A percentile compares a stretch with the other conserved stretches of the same genome.
Evolutionary conservation across 1,140 invertebrate genomes (phyloP).

Genomic region (Drosophila burlai): DNA sequence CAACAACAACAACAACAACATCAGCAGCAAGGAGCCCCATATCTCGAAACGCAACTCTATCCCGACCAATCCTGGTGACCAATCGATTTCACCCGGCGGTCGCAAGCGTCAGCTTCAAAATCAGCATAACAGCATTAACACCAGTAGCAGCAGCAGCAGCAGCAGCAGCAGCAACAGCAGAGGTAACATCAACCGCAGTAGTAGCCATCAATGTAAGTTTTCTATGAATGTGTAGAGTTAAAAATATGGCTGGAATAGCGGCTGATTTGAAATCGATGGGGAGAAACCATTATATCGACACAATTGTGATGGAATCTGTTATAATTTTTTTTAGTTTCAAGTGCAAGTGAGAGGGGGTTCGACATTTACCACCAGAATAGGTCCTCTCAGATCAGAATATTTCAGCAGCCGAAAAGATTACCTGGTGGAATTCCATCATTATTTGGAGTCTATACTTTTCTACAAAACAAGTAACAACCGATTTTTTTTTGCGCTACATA

Average conservation of each 20-base stretch:
- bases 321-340: too few species aligned
- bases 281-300: too few species aligned
- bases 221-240: neutral
- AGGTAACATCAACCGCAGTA: constrained; percentile 33
- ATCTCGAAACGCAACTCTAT: constrained; percentile 30
- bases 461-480: neutral
- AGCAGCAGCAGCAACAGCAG: constrained; percentile 19
- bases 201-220: constrained; percentile 51
- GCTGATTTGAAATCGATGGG: neutral
- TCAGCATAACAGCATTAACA: constrained; percentile 22
- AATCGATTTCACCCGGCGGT: constrained; percentile 50
- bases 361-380: neutral
- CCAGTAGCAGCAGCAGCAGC: constrained; percentile 3
- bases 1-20: constrained; percentile 33
- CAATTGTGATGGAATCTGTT: too few species aligned
- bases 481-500: neutral
- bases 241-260: neutral
- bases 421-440: neutral
- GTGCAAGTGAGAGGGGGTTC: too few species aligned
- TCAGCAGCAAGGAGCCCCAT: constrained; percentile 35
- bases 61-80: constrained; percentile 32
- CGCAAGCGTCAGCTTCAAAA: constrained; percentile 71
- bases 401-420: neutral
- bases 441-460: neutral
- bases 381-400: neutral